Base-by-base conservation (phyloP, 2,888 invertebrate genomes). In the Agrotis puta region DNA sequence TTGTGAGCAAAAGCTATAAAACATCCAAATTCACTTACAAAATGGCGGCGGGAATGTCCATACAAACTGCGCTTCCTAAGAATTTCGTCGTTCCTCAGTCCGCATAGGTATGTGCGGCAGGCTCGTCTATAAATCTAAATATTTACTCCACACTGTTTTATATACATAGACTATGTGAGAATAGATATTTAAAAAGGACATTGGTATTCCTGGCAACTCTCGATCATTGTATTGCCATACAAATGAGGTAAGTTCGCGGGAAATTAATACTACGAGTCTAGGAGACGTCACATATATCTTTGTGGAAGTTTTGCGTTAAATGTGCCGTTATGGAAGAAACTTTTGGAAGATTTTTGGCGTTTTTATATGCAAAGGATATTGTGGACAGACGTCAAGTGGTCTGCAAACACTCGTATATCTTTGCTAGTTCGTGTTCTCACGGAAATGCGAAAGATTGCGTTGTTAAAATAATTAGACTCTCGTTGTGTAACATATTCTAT, bases 141-240 rank as follows among this genome's bases (percentile, higher is more conserved):
- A 70, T 77, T 72, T 50, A 69, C 62, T 70, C 61, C 48, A 51
- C 63, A 50, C 54, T 27, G 43, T 61, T 61, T 74, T 64, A 53
- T 68, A 77, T 47, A 76, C 70, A 57, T 65, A 61, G 62, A 53
- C 64, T 66, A 76, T 73, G 83, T 84, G 84, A 64, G 85, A 88
- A 88, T 81, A 75, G 77, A 78, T 85, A 83, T 63, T 69, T 79
- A 82, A 83, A 81, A 84, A 78, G 79, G 64, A 20, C 75, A 82
- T 88, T 82, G 79, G 53, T 48, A 88, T 88, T 84, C 88, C 59
- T 54, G 50, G 62, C 62, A 33, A 14, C 64, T 62, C 53, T 16
- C 33, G 39, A 64, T 70, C 77, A 59, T 77, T 77, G 82, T 57
- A 48, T 65, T 69, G 64, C 71, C 84, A 85, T 88, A 84, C 80